phyloP scores from a whole-genome alignment of 2,888 invertebrate species.

The Chaetogeoica ovagalla region DNA sequence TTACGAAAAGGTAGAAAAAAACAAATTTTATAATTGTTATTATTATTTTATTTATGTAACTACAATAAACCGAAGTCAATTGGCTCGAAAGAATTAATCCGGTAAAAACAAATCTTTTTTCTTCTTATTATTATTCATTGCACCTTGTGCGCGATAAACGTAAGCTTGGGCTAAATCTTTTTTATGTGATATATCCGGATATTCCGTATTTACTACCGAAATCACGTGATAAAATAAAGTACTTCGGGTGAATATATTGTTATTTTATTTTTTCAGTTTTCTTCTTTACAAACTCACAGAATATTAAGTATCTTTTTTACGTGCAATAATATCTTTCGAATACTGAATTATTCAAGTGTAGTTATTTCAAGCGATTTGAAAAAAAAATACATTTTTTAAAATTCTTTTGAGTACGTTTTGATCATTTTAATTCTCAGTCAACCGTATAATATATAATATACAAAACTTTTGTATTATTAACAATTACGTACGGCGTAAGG shows the following conservation, averaged over 20 bases:
- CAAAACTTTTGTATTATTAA: neutral
- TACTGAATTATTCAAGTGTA: neutral
- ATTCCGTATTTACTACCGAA: constrained; percentile 24
- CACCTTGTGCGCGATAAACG: constrained; percentile 13
- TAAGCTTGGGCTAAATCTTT: constrained; percentile 15
- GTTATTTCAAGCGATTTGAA: too few relatives aligned
- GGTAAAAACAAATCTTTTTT: constrained; percentile 27
- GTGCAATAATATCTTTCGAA: neutral
- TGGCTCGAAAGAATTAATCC: constrained; percentile 36
- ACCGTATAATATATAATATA: too few relatives aligned
- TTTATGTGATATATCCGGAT: constrained; percentile 21
- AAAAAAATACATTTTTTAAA: too few relatives aligned
- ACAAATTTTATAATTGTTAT: too few relatives aligned
- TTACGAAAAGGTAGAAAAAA: neutral
- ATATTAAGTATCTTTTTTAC: neutral
- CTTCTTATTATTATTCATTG: constrained; percentile 18
- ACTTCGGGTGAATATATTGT: neutral
- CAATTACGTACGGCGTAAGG: too few relatives aligned
- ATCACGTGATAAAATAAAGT: constrained; percentile 12
- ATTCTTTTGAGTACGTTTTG: neutral
- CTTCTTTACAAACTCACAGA: neutral
- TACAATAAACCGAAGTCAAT: constrained; percentile 13
- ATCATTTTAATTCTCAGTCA: neutral
- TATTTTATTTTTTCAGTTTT: neutral
- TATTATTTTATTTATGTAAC: neutral